A percentile compares a stretch with the other conserved stretches of the same genome.
These are phyloP conservation scores for Clamator glandarius DNA, from an alignment of 2,797 vertebrate genomes.

Conservation along the genomic window DNA sequence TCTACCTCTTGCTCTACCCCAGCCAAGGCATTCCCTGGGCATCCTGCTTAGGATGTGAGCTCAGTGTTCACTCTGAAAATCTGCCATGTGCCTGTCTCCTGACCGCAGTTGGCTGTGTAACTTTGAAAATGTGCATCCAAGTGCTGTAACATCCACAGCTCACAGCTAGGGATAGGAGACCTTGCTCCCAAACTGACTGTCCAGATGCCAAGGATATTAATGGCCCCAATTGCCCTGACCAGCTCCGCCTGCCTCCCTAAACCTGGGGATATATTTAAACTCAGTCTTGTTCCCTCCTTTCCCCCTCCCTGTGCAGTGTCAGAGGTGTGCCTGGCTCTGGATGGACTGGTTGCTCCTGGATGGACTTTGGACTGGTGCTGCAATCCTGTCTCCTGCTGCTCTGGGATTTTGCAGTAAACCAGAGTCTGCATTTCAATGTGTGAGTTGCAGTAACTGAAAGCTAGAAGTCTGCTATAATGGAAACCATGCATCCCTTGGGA, in stretches of 20 bases:
- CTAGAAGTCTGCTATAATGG: not conserved
- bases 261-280: not conserved
- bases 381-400: not conserved
- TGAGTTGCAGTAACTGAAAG: not conserved
- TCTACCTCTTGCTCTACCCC: not conserved
- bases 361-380: not conserved
- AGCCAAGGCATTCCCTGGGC: not conserved
- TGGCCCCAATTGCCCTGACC: not conserved
- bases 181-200: not conserved
- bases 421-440: rapidly evolving
- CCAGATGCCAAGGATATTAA: not conserved
- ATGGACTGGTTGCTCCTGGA: not conserved
- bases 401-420: not conserved
- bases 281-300: rapidly evolving
- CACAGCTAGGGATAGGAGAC: not conserved
- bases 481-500: not conserved
- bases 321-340: not conserved
- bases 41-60: rapidly evolving
- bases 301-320: rapidly evolving
- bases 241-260: not conserved
- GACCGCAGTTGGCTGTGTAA: not conserved
- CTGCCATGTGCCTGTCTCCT: rapidly evolving
- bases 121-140: not conserved
- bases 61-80: not conserved
- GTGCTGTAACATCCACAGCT: not conserved